Evolutionary conservation across 2,797 vertebrate genomes (phyloP), one percentile per base, ranked within the genome.

Genomic region (Spatula versicolor): DNA sequence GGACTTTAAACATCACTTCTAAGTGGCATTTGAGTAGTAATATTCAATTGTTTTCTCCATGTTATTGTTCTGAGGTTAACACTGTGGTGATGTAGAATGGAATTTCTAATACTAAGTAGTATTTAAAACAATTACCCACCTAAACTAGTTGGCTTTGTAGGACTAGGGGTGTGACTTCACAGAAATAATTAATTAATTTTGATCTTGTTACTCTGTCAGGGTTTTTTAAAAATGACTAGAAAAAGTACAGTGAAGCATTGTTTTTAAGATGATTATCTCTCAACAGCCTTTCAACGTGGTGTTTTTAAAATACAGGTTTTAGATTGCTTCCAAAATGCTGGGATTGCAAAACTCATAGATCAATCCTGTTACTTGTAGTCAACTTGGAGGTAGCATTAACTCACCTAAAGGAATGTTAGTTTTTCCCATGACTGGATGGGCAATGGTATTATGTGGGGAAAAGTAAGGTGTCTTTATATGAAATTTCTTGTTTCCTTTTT

Each of bases 31-130:
- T 45, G 37, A 54, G 50, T 71, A 23, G 16, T 37, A 59, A 15
- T 4, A 6, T 0, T 5, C 2, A 2, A 0, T 28, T 25, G 50
- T 26, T 39, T 88, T 45, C 31, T 69, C 30, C n/a, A 0, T 41
- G 4, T 52, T 69, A 2, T 43, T 73, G 19, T 88, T 93, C 6
- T 35, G 46, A 62, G 30, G 7, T 62, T 75, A 45, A 28, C n/a
- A 13, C 30, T 69, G 8, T 66, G 1, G 41, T 82, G 19, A 23
- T 25, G 9, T 67, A 43, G 67, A 30, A 41, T 88, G 67, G 55
- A 33, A 60, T 93, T 85, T 48, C 35, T 84, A 19, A 30, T 18
- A 9, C 6, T 19, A 0, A 66, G 21, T 28, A 26, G 15, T 33
- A 7, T 63, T 52, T 60, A 37, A 55, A 85, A 45, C 19, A 85